These are phyloP conservation scores for Osmoderma eremita DNA, from an alignment of 2,888 invertebrate species.

Conservation along the genomic window DNA sequence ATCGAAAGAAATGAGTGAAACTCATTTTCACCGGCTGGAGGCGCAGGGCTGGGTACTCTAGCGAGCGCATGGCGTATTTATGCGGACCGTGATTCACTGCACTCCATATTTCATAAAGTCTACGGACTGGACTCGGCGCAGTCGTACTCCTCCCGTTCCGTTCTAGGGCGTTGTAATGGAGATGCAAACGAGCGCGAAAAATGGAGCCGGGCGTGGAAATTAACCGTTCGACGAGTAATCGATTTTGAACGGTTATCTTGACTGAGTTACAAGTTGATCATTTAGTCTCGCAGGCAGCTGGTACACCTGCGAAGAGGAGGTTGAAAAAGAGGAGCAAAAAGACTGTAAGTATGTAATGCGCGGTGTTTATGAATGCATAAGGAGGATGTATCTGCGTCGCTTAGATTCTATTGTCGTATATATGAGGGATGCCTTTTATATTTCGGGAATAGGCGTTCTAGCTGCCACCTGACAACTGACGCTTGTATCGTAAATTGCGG, in stretches of 20 bases:
- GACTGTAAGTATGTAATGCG: too few species aligned
- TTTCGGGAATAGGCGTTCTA: too few species aligned
- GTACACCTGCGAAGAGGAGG: too few species aligned
- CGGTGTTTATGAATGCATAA: too few species aligned
- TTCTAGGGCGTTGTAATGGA: too few species aligned
- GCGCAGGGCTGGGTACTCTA: conserved; percentile 44
- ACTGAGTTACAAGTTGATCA: conserved; percentile 50
- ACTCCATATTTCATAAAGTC: conserved; percentile 55
- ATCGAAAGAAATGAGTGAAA: conserved; percentile 48
- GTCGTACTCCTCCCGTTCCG: not conserved
- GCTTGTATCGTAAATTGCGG: too few species aligned
- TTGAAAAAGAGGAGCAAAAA: too few species aligned
- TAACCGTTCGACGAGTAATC: conserved; percentile 49
- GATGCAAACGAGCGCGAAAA: too few species aligned
- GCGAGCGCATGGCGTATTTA: conserved; percentile 43
- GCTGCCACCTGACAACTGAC: too few species aligned
- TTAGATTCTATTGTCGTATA: not conserved
- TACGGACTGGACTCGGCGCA: conserved; percentile 52
- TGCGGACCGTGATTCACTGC: conserved; percentile 54
- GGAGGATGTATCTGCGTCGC: too few species aligned
- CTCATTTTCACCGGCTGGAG: conserved; percentile 49
- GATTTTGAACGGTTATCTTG: conserved; percentile 53
- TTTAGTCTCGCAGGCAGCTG: conserved; percentile 41
- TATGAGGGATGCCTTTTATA: too few species aligned
- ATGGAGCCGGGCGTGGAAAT: conserved; percentile 23